Evolutionary conservation across 2,888 invertebrate species (phyloP), one percentile per base, ranked within the genome.

Genomic region (Yponomeuta evonymella): DNA sequence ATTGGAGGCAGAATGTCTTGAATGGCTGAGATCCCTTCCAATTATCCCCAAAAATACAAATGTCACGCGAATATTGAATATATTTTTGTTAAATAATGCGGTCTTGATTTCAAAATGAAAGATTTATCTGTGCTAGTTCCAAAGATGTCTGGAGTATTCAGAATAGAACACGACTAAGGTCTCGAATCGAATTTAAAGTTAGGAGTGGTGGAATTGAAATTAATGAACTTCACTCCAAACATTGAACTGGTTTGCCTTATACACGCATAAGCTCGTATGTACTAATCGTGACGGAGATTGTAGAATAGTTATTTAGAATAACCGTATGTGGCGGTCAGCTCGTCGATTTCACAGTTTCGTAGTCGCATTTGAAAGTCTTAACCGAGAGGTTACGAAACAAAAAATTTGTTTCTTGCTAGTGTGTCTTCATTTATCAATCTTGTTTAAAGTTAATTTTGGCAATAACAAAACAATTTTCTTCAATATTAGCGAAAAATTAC

Each of bases 331-430:
- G 72, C 76, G 77, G 79, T 80, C 79, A 76, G 78, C 79, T 83
- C 81, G 82, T 79, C 79, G 83, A 88, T 89, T 88, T 88, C 88
- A 86, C 82, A 86, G 86, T 84, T 83, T 87, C 85, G 85, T 85
- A 85, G 85, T 84, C 83, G 82, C 82, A 86, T 89, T 89, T 88
- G 89, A 90, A 90, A 91, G 89, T 89, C 82, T 75, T 75, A 77
- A 75, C 75, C 75, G 74, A 73, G 79, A 64, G 9, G 29, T 64
- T 64, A 64, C 64, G 64, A 64, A 64, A 64, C 64, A 10, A 9
- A 64, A 10, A 10, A 23, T 64, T 10, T 30, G 64, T 10, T 8
- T 10, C 1, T 64, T 64, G 23, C 64, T 64, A 8, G 29, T n/a
- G n/a, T 48, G n/a, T 10, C 6, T 43, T 63, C 11, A 70, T 70